Conservation (phyloP, 92 coral and sea anemone genomes). For the Phenganax stokvisi region DNA sequence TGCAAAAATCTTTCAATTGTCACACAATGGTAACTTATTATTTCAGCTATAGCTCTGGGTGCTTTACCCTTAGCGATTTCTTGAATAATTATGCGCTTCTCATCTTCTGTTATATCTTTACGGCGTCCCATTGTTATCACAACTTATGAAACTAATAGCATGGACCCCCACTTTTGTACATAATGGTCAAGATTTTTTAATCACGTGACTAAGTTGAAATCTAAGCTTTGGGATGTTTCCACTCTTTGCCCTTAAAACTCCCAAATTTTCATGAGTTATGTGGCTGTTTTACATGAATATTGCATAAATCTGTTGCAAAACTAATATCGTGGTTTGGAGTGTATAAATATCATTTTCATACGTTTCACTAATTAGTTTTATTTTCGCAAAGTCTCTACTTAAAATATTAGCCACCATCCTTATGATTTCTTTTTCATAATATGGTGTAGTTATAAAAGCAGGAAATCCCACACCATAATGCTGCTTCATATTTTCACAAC, state of each 20-base stretch:
- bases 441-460: too few species aligned
- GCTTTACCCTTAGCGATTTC: not conserved
- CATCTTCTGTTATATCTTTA: not conserved
- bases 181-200: not conserved
- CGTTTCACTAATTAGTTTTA: too few species aligned
- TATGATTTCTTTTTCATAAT: too few species aligned
- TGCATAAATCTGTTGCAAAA: too few species aligned
- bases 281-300: too few species aligned
- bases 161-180: not conserved
- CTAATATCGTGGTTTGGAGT: not conserved
- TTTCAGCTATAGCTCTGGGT: not conserved
- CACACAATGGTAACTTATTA: not conserved
- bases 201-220: not conserved
- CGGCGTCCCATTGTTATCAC: not conserved
- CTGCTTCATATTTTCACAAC: too few species aligned
- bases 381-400: too few species aligned
- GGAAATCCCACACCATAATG: too few species aligned
- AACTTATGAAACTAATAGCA: not conserved
- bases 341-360: too few species aligned
- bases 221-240: conserved; percentile 5
- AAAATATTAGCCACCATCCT: too few species aligned
- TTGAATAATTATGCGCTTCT: not conserved
- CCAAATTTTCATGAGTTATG: too few species aligned
- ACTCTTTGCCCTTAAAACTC: not conserved
- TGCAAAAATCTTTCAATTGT: conserved; percentile 3